Evolutionary conservation across 1,140 invertebrate species (phyloP).

Genomic region (Anthonomus grandis): DNA sequence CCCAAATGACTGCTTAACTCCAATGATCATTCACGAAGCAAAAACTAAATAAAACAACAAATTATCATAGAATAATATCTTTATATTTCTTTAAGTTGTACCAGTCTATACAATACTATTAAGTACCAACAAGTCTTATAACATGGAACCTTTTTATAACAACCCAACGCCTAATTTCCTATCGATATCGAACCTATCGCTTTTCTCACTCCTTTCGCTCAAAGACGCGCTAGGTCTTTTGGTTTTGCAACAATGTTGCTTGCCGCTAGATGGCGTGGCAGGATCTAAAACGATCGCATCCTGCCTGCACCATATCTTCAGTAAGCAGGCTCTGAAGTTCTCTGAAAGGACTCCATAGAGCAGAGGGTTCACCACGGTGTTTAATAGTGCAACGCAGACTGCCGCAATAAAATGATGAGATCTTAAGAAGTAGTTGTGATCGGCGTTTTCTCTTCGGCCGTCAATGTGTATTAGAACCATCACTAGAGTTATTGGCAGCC

Average conservation of each 20-base stretch:
- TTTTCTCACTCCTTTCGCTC: constrained; percentile 30
- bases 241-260: constrained; percentile 19
- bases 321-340: constrained; percentile 63
- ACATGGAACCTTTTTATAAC: constrained; percentile 6
- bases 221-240: constrained; percentile 35
- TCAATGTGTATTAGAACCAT: constrained; percentile 59
- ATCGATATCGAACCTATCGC: constrained; percentile 5
- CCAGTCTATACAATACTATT: constrained; percentile 3
- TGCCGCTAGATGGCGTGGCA: constrained; percentile 25
- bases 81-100: too few species aligned
- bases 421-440: constrained; percentile 53
- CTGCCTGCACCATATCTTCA: constrained; percentile 45
- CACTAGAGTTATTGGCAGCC: constrained; percentile 57
- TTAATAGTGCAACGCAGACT: constrained; percentile 61
- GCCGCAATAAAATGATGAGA: constrained; percentile 58
- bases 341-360: constrained; percentile 76
- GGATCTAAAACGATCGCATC: constrained; percentile 8
- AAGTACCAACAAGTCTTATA: neutral
- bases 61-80: too few species aligned
- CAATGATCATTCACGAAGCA: too few species aligned
- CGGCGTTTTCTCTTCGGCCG: constrained; percentile 51
- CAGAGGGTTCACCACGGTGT: constrained; percentile 75
- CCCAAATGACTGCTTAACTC: too few species aligned
- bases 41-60: too few species aligned
- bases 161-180: constrained; percentile 14